A percentile compares a stretch with the other conserved stretches of the same genome.
Evolutionary conservation across 1,140 invertebrate genomes (phyloP).

Genomic region (Trypoxylus dichotomus): DNA sequence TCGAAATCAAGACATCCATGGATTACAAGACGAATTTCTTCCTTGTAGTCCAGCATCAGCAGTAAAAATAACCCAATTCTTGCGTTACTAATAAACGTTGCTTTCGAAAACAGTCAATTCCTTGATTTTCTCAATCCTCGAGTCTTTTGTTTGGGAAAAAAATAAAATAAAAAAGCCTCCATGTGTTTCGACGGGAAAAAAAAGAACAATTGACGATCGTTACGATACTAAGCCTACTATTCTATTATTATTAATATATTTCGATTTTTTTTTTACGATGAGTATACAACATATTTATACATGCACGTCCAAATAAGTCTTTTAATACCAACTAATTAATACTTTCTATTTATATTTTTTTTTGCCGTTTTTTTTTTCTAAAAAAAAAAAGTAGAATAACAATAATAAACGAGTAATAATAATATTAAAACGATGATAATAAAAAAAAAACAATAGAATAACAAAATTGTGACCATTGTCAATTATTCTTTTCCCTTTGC

Average conservation of each 20-base stretch:
- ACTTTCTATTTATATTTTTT: too few species aligned
- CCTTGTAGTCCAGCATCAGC: background rate
- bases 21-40: background rate
- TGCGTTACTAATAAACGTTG: background rate
- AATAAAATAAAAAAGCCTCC: background rate
- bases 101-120: background rate
- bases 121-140: background rate
- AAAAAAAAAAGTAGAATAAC: too few species aligned
- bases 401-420: too few species aligned
- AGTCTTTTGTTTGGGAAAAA: background rate
- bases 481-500: background rate
- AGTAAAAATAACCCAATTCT: background rate
- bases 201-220: background rate
- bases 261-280: background rate
- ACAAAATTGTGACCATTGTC: background rate
- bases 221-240: background rate
- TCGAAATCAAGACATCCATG: background rate
- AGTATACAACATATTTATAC: too few species aligned
- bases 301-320: too few species aligned
- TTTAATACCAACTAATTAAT: too few species aligned
- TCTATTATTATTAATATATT: background rate
- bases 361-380: too few species aligned
- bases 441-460: background rate
- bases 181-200: background rate
- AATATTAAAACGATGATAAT: background rate